Percentiles rank a stretch among this genome's conserved stretches.
phyloP scores from a whole-genome alignment of 2,113 vertebrate species.

The Forbesichthys papilliferus region DNA sequence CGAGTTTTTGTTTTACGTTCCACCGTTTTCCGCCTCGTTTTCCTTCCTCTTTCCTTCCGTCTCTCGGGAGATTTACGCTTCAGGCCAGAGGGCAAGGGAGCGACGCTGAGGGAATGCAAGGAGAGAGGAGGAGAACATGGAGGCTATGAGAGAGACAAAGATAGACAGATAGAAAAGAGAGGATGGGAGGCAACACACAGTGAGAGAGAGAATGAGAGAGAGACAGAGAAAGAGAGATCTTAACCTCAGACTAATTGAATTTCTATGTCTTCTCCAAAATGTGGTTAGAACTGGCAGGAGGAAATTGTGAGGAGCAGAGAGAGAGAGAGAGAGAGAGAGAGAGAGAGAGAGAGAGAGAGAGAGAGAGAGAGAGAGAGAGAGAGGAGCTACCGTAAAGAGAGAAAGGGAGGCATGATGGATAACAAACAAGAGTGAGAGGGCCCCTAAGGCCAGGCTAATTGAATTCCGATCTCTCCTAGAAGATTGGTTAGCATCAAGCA shows the following conservation, averaged over 20 bases:
- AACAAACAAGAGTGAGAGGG: constrained; percentile 43
- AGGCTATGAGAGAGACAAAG: no score
- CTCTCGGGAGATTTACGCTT: constrained; percentile 46
- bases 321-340: constrained; percentile 18
- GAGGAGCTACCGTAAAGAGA: constrained; percentile 2
- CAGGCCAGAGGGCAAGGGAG: constrained; percentile 11
- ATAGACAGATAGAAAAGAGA: no score
- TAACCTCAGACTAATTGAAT: no score
- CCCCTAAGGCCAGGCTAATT: constrained; percentile 65
- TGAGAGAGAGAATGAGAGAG: no score
- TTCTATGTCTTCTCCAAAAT: no score
- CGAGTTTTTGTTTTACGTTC: constrained; percentile 18
- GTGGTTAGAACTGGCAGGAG: no score
- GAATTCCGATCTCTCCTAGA: constrained; percentile 67
- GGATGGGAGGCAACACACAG: no score
- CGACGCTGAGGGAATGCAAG: background rate
- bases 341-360: constrained; percentile 10
- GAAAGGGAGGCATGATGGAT: constrained; percentile 31
- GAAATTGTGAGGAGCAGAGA: no score
- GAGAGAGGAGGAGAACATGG: no score
- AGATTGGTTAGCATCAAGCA: constrained; percentile 69
- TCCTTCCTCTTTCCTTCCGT: constrained; percentile 30
- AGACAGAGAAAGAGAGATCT: no score
- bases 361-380: constrained; percentile 23
- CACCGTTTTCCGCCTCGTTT: constrained; percentile 1